phyloP scores from a whole-genome alignment of 2,797 vertebrate genomes.

The Tamandua tetradactyla region DNA sequence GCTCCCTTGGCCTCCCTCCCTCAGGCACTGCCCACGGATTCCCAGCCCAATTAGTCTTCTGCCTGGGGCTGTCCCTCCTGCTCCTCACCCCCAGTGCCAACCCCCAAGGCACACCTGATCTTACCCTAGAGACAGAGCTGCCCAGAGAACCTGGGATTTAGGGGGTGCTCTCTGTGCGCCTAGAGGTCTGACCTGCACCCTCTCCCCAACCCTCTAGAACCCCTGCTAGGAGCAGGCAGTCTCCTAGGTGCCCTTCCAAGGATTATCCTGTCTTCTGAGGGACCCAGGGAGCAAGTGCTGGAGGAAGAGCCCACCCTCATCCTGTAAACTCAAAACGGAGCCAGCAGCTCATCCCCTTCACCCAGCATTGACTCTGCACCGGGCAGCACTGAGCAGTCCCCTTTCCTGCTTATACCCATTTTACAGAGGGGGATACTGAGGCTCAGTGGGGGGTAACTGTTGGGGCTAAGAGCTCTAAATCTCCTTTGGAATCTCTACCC shows the following conservation, averaged over 20 bases:
- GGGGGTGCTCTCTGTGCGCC: not conserved
- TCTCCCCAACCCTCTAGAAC: not conserved
- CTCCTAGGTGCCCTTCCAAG: not conserved
- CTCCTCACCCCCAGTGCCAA: conserved; percentile 30
- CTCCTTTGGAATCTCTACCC: not conserved
- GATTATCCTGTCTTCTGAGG: not conserved
- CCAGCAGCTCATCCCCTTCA: not conserved
- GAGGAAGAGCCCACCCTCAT: not conserved
- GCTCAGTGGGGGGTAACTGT: not conserved
- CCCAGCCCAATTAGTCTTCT: conserved; percentile 73
- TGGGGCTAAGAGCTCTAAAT: not conserved
- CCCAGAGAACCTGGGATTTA: conserved; percentile 36
- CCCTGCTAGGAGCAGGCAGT: not conserved
- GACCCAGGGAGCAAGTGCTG: not conserved
- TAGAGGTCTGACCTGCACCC: not conserved
- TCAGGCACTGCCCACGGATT: conserved; percentile 33
- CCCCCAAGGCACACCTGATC: conserved; percentile 36
- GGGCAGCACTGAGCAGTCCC: not conserved
- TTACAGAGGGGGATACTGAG: not conserved
- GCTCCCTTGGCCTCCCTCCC: conserved; percentile 31
- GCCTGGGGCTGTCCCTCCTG: conserved; percentile 64
- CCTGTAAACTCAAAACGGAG: not conserved
- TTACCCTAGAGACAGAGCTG: conserved; percentile 39
- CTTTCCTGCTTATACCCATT: not conserved
- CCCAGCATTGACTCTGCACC: not conserved